Percentiles rank a stretch among this genome's conserved stretches.
phyloP scores from a whole-genome alignment of 30 jellyfish, hydroid and myxozoan genomes.

The Euphysa ruthae region DNA sequence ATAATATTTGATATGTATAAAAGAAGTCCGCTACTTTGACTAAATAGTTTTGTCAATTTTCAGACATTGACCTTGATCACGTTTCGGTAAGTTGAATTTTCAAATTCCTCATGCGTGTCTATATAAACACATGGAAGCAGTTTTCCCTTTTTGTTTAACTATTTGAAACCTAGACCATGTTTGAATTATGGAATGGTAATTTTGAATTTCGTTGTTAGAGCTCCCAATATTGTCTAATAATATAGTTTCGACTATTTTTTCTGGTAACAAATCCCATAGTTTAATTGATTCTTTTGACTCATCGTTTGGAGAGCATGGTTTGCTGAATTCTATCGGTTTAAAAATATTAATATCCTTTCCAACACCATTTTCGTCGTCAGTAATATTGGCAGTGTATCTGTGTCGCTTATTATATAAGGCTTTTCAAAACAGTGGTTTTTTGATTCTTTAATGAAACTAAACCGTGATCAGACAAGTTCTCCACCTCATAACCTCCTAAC shows the following conservation, averaged over 20 bases:
- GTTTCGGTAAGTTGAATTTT: not conserved
- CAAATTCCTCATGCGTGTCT: not conserved
- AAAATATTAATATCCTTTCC: not conserved
- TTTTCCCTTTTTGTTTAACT: no score
- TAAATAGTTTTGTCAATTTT: no score
- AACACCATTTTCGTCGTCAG: not conserved
- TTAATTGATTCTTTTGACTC: not conserved
- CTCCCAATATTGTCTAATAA: no score
- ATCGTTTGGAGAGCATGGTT: not conserved
- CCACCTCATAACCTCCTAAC: no score
- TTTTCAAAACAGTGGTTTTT: not conserved
- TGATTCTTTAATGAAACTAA: no score
- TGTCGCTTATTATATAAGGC: not conserved
- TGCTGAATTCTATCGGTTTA: not conserved
- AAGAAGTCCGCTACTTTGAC: no score
- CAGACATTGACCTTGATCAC: conserved; percentile 1
- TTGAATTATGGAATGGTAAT: no score
- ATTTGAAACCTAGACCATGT: no score
- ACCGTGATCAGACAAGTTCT: no score
- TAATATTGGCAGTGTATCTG: not conserved
- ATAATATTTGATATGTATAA: no score
- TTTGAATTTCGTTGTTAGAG: no score
- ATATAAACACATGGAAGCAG: not conserved
- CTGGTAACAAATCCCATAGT: not conserved
- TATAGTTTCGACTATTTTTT: no score